A percentile compares a stretch with the other conserved stretches of the same genome.
Evolutionary conservation across 2,888 invertebrate genomes (phyloP).

Genomic region (Liodrosophila aerea): DNA sequence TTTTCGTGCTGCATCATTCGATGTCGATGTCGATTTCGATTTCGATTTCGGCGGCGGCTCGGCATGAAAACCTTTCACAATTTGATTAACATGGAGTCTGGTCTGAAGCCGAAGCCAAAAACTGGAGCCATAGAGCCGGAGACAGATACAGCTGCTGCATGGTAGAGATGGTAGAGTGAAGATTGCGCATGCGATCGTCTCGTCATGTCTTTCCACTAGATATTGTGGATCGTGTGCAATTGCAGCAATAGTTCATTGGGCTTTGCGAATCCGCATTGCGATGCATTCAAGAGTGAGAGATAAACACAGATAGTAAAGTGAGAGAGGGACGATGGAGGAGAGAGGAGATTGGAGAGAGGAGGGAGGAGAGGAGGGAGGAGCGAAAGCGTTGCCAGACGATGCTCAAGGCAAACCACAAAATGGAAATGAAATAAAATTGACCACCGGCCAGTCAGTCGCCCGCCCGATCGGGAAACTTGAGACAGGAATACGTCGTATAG

Average conservation of each 20-base stretch:
- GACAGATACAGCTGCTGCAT: neutral
- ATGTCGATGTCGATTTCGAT: slow-evolving; percentile 13
- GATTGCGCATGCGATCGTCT: slow-evolving; percentile 59
- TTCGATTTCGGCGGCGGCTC: too few species aligned
- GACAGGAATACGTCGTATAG: slow-evolving; percentile 45
- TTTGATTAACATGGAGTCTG: slow-evolving; percentile 64
- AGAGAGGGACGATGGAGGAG: neutral
- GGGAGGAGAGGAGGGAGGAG: slow-evolving; percentile 1
- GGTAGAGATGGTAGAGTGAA: slow-evolving; percentile 1
- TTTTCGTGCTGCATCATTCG: slow-evolving; percentile 53
- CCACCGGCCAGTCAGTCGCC: slow-evolving; percentile 34
- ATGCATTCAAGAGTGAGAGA: slow-evolving; percentile 43
- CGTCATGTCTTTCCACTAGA: slow-evolving; percentile 39
- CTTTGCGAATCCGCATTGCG: slow-evolving; percentile 77
- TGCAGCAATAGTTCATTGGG: slow-evolving; percentile 76
- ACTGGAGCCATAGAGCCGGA: neutral
- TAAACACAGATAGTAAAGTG: slow-evolving; percentile 12
- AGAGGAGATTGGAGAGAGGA: slow-evolving; percentile 1
- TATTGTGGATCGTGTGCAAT: slow-evolving; percentile 54
- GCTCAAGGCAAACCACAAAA: slow-evolving; percentile 73
- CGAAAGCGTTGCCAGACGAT: slow-evolving; percentile 27
- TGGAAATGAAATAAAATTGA: slow-evolving; percentile 27
- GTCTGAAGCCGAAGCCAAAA: neutral
- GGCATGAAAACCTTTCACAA: slow-evolving; percentile 66
- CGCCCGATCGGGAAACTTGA: slow-evolving; percentile 36